These are phyloP conservation scores for Tinea trinotella DNA, from an alignment of 2,888 invertebrate species.

Conservation along the genomic window DNA sequence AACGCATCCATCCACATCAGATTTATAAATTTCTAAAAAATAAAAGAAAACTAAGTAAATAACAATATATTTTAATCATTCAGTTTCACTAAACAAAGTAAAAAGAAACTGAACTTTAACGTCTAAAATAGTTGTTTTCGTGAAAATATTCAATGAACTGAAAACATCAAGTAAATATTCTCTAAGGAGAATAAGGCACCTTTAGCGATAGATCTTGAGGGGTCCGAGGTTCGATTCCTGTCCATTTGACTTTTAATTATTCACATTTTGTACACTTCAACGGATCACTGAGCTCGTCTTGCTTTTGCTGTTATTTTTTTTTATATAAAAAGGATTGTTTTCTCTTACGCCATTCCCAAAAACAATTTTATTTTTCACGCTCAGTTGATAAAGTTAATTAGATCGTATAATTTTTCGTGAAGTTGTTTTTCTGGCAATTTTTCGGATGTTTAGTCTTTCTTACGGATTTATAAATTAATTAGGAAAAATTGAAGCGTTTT, in stretches of 20 bases:
- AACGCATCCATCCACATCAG: too few relatives aligned
- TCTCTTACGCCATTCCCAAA: conserved; percentile 36
- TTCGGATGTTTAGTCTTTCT: not conserved
- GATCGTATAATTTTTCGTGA: conserved; percentile 38
- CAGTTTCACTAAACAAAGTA: too few relatives aligned
- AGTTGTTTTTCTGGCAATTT: not conserved
- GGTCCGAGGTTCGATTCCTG: conserved; percentile 31
- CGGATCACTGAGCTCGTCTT: conserved; percentile 50
- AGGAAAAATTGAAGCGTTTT: too few relatives aligned
- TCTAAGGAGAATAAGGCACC: conserved; percentile 2
- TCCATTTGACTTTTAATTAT: conserved; percentile 64
- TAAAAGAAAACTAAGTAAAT: not conserved
- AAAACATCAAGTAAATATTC: conserved; percentile 5
- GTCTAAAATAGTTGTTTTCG: conserved; percentile 7
- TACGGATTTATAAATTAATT: not conserved
- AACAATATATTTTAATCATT: not conserved
- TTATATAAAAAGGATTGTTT: conserved; percentile 50
- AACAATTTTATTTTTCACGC: conserved; percentile 50
- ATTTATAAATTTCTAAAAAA: too few relatives aligned
- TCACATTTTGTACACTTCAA: conserved; percentile 59
- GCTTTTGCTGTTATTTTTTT: conserved; percentile 57
- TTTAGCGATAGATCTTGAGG: not conserved
- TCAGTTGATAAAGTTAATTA: conserved; percentile 62
- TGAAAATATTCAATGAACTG: conserved; percentile 13
- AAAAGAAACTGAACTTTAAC: too few relatives aligned